Evolutionary conservation across 2,113 vertebrate genomes (phyloP), one percentile per base, ranked within the genome.

Genomic region (Panthera uncia): DNA sequence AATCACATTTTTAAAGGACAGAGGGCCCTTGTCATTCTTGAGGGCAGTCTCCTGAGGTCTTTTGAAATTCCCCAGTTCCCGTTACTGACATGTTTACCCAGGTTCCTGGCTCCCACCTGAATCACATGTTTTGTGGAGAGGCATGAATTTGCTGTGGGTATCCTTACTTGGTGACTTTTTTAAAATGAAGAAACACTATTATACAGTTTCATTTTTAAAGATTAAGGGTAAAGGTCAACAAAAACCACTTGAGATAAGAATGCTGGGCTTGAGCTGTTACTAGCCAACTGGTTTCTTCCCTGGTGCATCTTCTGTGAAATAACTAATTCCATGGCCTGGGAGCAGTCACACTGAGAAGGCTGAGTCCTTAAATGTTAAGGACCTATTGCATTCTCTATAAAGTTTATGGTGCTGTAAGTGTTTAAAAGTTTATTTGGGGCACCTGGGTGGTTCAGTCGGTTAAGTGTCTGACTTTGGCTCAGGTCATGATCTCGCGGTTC

Each of bases 1-100:
- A 97, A 91, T n/a, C 82, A 41, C 89, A 38, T 91, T 89, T 95
- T 74, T 52, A 45, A 86, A 97, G 78, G 57, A 95, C 84, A 96
- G 84, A 95, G 25, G 33, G 87, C 50, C 80, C 78, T 97, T 91
- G 88, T 96, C 76, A 31, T 91, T 95, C 41, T 84, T 69, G 31
- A 93, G 36, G 88, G 33, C 52, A 4, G 57, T 74, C 36, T 94
- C 80, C 71, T 13, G 31, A 73, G 86, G 31, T 81, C 89, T 81
- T 66, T 66, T 50, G 12, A 87, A 81, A 10, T 92, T n/a, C 76
- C 31, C 14, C 11, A n/a, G 80, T 31, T 83, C 55, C 63, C 1
- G 0, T 16, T 69, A 33, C 90, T 95, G 80, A 68, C 29, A 18
- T 90, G 87, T 95, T 96, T 94, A 52, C 52, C 36, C 65, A 95